These are phyloP conservation scores for Ploceus nigricollis DNA, from an alignment of 2,113 vertebrate species.

Conservation along the genomic window DNA sequence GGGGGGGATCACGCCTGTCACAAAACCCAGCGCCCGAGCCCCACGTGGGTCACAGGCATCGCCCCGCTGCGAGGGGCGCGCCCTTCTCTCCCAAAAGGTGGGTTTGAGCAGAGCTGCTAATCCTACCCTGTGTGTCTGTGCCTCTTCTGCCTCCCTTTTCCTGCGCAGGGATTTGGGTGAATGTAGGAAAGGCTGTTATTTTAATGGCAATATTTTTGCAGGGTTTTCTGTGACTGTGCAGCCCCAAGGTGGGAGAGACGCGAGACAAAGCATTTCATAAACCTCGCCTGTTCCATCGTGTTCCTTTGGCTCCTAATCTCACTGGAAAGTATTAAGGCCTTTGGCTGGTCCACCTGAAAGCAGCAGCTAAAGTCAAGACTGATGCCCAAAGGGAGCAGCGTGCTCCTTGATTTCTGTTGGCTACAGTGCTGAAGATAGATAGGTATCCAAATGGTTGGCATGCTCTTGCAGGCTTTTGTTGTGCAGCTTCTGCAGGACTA, in stretches of 20 bases:
- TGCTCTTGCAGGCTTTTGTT: background rate
- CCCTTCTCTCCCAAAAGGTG: background rate
- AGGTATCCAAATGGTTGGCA: background rate
- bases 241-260: background rate
- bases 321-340: background rate
- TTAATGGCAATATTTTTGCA: background rate
- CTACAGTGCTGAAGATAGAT: background rate
- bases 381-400: accelerated
- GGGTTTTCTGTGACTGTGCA: background rate
- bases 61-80: accelerated
- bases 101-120: background rate
- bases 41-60: background rate
- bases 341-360: background rate
- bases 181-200: background rate
- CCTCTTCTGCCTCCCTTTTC: background rate
- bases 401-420: background rate
- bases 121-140: accelerated
- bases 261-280: background rate
- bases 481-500: background rate
- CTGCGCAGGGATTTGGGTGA: background rate
- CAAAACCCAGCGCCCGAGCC: accelerated
- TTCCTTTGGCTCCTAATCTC: background rate
- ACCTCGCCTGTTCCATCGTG: accelerated
- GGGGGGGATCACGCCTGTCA: background rate
- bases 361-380: background rate